Percentiles rank a stretch among this genome's conserved stretches.
Evolutionary conservation across 2,888 invertebrate species (phyloP).

Genomic region (Agriotes lineatus): DNA sequence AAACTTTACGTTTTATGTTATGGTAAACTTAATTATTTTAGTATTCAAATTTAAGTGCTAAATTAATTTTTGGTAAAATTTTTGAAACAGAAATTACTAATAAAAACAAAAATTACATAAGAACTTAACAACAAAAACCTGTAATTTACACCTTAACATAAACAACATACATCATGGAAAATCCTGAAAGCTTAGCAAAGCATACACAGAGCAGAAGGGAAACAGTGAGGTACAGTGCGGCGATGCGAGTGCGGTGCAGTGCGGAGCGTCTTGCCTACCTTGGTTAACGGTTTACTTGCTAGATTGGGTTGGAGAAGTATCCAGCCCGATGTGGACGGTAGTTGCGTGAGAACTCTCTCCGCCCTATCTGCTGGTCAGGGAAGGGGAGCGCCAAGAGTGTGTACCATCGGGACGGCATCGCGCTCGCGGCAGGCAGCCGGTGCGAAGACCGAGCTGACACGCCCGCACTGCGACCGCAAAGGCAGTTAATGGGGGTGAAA

Average conservation of each 20-base stretch:
- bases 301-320: constrained; percentile 89
- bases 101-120: too few species aligned
- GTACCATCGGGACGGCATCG: constrained; percentile 88
- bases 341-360: constrained; percentile 84
- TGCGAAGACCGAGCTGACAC: constrained; percentile 66
- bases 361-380: constrained; percentile 92
- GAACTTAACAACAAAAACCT: too few species aligned
- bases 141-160: too few species aligned
- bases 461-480: constrained; percentile 59
- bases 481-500: constrained; percentile 40
- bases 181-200: too few species aligned
- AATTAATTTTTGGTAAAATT: too few species aligned
- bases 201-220: neutral
- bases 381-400: constrained; percentile 92
- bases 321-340: constrained; percentile 83
- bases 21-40: too few species aligned
- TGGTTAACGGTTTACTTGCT: constrained; percentile 63
- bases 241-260: constrained; percentile 51
- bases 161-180: too few species aligned
- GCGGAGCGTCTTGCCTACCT: constrained; percentile 49
- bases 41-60: too few species aligned
- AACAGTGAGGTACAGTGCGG: constrained; percentile 23
- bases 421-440: constrained; percentile 67
- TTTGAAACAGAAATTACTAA: too few species aligned
- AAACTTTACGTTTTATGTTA: too few species aligned